Percentiles rank a stretch among this genome's conserved stretches.
phyloP scores from a whole-genome alignment of 2,797 vertebrate genomes.

The Atherinosoma microstoma region DNA sequence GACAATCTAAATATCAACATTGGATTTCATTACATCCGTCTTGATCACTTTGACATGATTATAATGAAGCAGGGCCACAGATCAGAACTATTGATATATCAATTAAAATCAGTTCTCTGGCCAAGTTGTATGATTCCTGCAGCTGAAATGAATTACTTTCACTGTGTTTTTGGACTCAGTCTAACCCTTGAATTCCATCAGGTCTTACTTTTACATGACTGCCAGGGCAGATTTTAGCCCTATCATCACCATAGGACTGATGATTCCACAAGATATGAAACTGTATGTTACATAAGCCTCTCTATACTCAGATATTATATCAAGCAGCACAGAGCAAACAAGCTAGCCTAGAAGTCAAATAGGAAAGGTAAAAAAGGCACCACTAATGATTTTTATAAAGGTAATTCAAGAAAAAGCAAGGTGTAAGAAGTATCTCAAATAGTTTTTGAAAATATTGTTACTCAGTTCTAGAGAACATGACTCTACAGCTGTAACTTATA shows the following conservation, averaged over 20 bases:
- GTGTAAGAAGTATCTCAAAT: too few species aligned
- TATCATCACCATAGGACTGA: not conserved
- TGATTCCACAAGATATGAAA: not conserved
- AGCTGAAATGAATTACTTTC: slow-evolving; percentile 7
- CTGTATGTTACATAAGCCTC: not conserved
- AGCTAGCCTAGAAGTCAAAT: not conserved
- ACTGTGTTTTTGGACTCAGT: not conserved
- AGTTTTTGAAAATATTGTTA: too few species aligned
- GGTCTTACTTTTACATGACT: not conserved
- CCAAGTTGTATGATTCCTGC: not conserved
- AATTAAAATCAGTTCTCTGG: not conserved
- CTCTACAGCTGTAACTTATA: not conserved
- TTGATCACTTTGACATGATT: not conserved
- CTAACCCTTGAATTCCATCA: not conserved
- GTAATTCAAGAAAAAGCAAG: too few species aligned
- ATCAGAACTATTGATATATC: not conserved
- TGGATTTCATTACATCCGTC: too few species aligned
- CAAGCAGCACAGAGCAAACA: not conserved
- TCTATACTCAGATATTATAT: not conserved
- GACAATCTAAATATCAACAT: not conserved
- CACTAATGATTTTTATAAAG: too few species aligned
- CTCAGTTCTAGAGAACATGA: too few species aligned
- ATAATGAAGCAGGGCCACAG: not conserved
- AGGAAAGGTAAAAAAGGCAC: not conserved
- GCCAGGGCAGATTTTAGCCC: not conserved